Percentiles rank a stretch among this genome's conserved stretches.
Conservation (phyloP, 1,140 invertebrate species). For the Episyrphus balteatus region DNA sequence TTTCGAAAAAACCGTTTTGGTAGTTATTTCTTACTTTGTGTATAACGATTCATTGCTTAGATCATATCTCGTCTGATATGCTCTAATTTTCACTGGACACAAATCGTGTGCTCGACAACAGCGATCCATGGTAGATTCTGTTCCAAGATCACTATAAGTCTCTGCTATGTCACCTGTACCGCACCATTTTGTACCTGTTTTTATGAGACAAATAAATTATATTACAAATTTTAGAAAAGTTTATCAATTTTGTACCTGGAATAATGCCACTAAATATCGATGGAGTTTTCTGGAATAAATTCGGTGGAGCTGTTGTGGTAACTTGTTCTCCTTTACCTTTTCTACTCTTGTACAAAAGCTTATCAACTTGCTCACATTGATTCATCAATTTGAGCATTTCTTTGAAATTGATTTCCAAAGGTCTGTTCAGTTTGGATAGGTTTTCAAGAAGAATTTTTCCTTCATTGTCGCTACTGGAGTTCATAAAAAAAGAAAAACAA, state of each 20-base stretch:
- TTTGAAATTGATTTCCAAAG: slow-evolving; percentile 50
- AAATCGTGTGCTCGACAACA: slow-evolving; percentile 80
- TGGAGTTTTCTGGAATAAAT: slow-evolving; percentile 53
- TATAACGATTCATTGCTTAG: slow-evolving; percentile 73
- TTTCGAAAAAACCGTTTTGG: background rate
- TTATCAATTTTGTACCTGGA: slow-evolving; percentile 46
- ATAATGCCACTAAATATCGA: slow-evolving; percentile 61
- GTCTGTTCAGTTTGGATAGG: slow-evolving; percentile 44
- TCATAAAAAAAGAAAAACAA: no score
- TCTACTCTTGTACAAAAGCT: slow-evolving; percentile 8
- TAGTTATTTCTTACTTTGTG: slow-evolving; percentile 53
- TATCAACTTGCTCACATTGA: slow-evolving; percentile 54
- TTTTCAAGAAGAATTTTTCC: slow-evolving; percentile 47
- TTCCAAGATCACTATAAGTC: slow-evolving; percentile 71
- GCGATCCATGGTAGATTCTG: slow-evolving; percentile 57
- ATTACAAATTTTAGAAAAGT: background rate
- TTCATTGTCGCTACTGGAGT: slow-evolving; percentile 55
- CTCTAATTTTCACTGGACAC: slow-evolving; percentile 58
- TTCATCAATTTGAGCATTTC: slow-evolving; percentile 66
- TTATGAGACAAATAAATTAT: background rate
- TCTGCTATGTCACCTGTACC: slow-evolving; percentile 72
- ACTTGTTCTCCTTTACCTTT: slow-evolving; percentile 8
- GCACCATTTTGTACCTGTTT: slow-evolving; percentile 77
- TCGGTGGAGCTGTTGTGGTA: slow-evolving; percentile 40
- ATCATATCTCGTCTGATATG: slow-evolving; percentile 63